Conservation (phyloP, 2,797 vertebrate genomes). For the Glossophaga mutica region DNA sequence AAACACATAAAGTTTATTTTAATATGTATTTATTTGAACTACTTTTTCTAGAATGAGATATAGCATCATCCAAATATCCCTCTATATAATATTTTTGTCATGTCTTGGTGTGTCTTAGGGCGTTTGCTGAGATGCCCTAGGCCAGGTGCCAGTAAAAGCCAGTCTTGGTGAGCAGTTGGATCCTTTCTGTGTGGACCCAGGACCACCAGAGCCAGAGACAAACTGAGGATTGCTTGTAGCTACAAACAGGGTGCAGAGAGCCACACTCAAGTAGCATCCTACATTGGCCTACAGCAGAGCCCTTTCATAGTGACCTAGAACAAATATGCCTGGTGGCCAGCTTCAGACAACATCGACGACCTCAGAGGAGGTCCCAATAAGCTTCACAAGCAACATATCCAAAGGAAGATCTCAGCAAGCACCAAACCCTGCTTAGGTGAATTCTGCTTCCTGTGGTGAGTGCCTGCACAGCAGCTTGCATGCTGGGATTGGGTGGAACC, state of each 20-base stretch:
- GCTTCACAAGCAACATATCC: neutral
- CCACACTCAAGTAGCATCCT: neutral
- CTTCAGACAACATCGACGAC: neutral
- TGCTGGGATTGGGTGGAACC: neutral
- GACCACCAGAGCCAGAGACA: neutral
- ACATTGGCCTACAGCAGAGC: neutral
- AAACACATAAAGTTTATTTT: slow-evolving; percentile 63
- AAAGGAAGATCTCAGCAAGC: neutral
- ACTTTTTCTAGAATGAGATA: slow-evolving; percentile 59
- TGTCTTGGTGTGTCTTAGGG: neutral
- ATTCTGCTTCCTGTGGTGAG: neutral
- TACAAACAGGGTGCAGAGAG: neutral
- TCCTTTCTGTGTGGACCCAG: neutral
- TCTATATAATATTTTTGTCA: slow-evolving; percentile 36
- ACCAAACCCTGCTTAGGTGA: neutral
- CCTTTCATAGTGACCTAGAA: neutral
- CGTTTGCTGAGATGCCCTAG: neutral
- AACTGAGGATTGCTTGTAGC: neutral
- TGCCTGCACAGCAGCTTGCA: neutral
- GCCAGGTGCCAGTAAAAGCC: neutral
- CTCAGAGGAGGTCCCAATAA: neutral
- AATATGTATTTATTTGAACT: slow-evolving; percentile 70
- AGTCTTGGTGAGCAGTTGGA: neutral
- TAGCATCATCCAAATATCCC: slow-evolving; percentile 17
- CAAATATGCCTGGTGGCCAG: neutral